Conservation (phyloP, 2,888 invertebrate species). For the Tenthredo notha region DNA sequence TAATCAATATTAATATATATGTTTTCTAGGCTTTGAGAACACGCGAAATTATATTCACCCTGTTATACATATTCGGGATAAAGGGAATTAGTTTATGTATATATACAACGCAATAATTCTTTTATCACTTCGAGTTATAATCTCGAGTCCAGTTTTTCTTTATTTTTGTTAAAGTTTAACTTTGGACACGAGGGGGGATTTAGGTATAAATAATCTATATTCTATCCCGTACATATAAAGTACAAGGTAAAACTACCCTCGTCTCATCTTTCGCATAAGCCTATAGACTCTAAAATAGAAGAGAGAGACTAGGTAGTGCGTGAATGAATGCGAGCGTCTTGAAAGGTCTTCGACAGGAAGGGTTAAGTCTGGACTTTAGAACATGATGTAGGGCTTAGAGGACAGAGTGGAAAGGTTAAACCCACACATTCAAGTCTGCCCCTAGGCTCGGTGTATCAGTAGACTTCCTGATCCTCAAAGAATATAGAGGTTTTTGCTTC, state of each 20-base stretch:
- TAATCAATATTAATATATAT: neutral
- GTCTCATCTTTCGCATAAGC: neutral
- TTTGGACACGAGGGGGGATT: neutral
- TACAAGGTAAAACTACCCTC: conserved; percentile 1
- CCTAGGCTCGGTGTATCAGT: conserved; percentile 4
- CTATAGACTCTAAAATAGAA: neutral
- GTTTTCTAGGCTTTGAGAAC: neutral
- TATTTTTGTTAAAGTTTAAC: neutral
- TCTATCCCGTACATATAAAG: neutral
- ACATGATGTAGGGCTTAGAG: conserved; percentile 2
- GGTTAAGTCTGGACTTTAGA: conserved; percentile 28
- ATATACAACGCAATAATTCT: neutral
- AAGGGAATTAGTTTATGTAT: neutral
- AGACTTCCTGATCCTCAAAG: conserved; percentile 4
- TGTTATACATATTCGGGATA: neutral
- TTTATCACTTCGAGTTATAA: neutral
- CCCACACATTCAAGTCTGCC: conserved; percentile 14
- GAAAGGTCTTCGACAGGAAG: conserved; percentile 19
- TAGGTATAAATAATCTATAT: neutral
- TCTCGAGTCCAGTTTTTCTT: neutral
- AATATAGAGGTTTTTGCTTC: neutral
- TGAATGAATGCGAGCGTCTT: conserved; percentile 13
- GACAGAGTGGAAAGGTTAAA: conserved; percentile 8
- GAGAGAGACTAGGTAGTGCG: neutral
- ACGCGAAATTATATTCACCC: conserved; percentile 3